phyloP scores from a whole-genome alignment of 1,140 invertebrate species.

The Orius insidiosus region DNA sequence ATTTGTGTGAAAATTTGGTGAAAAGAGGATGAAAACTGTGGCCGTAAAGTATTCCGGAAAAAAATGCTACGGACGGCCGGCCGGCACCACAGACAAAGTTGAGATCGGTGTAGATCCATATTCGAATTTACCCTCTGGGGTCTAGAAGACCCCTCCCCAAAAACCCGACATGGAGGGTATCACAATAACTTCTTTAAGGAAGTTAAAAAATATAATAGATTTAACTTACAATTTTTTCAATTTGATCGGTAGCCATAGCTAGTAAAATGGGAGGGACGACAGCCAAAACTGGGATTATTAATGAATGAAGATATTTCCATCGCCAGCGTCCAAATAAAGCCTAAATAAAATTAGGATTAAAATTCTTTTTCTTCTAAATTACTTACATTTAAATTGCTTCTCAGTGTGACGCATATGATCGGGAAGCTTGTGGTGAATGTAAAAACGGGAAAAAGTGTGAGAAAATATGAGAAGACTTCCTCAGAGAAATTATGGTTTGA shows the following conservation, averaged over 20 bases:
- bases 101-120: no score
- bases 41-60: no score
- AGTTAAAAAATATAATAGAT: no score
- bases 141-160: no score
- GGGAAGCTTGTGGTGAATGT: slow-evolving; percentile 92
- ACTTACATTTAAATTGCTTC: slow-evolving; percentile 72
- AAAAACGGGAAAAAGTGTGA: slow-evolving; percentile 90
- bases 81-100: no score
- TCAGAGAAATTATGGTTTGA: slow-evolving; percentile 27
- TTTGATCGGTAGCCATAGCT: slow-evolving; percentile 67
- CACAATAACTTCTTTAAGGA: no score
- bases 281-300: slow-evolving; percentile 50
- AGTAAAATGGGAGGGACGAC: slow-evolving; percentile 70
- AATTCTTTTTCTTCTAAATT: no score
- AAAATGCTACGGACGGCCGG: no score
- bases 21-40: no score
- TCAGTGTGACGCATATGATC: slow-evolving; percentile 87
- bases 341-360: slow-evolving; percentile 23
- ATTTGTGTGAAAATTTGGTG: no score
- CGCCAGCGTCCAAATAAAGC: slow-evolving; percentile 14
- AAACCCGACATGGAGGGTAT: no score
- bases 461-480: slow-evolving; percentile 63
- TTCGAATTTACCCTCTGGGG: no score
- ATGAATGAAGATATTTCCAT: slow-evolving; percentile 22
- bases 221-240: slow-evolving; percentile 33